phyloP scores from a whole-genome alignment of 2,797 vertebrate genomes.

The Thaleichthys pacificus region DNA sequence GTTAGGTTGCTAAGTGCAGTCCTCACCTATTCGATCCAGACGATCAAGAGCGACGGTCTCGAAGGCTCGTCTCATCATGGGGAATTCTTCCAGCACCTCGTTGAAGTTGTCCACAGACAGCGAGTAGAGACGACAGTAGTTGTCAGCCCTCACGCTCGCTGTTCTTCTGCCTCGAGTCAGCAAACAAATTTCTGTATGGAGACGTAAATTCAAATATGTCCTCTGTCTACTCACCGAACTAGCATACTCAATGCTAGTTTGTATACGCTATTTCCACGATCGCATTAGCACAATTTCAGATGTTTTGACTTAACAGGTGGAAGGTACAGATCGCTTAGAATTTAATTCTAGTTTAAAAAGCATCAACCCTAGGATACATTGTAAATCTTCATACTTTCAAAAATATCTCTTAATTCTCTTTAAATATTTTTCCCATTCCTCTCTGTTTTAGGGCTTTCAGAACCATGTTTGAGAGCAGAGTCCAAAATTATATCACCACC shows the following conservation, averaged over 20 bases:
- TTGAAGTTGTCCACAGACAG: conserved; percentile 97
- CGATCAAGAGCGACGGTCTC: conserved; percentile 95
- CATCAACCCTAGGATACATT: background rate
- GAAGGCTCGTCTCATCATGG: conserved; percentile 98
- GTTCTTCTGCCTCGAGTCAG: conserved; percentile 93
- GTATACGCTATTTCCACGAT: background rate
- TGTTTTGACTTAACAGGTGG: conserved; percentile 1
- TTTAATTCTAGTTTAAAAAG: background rate
- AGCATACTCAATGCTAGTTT: too few species aligned
- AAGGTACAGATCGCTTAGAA: background rate
- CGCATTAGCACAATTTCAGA: conserved; percentile 7
- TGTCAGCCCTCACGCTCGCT: conserved; percentile 91
- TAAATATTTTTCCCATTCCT: background rate
- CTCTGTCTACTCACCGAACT: background rate
- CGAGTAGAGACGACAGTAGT: conserved; percentile 96
- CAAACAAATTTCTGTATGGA: conserved; percentile 90
- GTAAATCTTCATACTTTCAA: background rate
- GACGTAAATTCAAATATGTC: background rate
- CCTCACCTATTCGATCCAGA: conserved; percentile 93
- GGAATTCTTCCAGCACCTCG: conserved; percentile 96
- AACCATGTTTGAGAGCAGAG: background rate
- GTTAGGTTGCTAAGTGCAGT: background rate
- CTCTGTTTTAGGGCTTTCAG: background rate
- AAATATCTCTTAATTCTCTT: background rate
- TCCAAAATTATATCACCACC: background rate